Evolutionary conservation across 2,888 invertebrate species (phyloP).

Genomic region (Nesidiocoris tenuis): DNA sequence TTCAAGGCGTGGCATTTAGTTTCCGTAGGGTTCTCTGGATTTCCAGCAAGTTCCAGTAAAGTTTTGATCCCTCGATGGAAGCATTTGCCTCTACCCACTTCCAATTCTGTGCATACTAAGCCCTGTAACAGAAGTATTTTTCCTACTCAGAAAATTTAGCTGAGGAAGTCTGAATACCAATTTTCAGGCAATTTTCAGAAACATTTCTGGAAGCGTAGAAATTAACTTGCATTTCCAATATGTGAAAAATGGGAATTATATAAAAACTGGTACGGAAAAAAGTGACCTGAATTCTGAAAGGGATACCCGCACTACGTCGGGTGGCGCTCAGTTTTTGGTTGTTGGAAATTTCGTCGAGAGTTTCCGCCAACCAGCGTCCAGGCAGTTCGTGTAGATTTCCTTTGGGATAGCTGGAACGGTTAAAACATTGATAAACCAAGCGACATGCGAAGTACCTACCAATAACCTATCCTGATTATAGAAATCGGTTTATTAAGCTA

Average conservation of each 20-base stretch:
- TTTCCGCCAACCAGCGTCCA: constrained; percentile 64
- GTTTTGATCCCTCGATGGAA: constrained; percentile 59
- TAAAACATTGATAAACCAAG: background rate
- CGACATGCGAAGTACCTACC: too few relatives aligned
- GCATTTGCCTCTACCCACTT: constrained; percentile 57
- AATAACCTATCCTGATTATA: too few relatives aligned
- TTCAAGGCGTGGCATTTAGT: constrained; percentile 76
- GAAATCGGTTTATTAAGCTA: too few relatives aligned
- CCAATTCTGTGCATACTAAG: constrained; percentile 68
- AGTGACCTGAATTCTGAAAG: constrained; percentile 80
- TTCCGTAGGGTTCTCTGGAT: constrained; percentile 19
- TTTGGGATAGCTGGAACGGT: constrained; percentile 52
- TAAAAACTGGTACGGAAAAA: too few relatives aligned
- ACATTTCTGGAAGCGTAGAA: too few relatives aligned
- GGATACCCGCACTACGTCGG: constrained; percentile 89
- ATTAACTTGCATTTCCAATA: too few relatives aligned
- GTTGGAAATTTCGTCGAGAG: constrained; percentile 61
- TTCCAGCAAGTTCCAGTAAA: constrained; percentile 46
- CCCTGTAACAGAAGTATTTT: constrained; percentile 66
- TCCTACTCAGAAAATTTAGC: background rate
- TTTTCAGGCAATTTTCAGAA: too few relatives aligned
- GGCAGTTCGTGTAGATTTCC: constrained; percentile 62
- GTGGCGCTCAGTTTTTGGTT: constrained; percentile 71
- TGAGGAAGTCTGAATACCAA: background rate
- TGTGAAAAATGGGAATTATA: too few relatives aligned